Base-by-base conservation (phyloP, 1,140 invertebrate species). In the Leptopilina clavipes region DNA sequence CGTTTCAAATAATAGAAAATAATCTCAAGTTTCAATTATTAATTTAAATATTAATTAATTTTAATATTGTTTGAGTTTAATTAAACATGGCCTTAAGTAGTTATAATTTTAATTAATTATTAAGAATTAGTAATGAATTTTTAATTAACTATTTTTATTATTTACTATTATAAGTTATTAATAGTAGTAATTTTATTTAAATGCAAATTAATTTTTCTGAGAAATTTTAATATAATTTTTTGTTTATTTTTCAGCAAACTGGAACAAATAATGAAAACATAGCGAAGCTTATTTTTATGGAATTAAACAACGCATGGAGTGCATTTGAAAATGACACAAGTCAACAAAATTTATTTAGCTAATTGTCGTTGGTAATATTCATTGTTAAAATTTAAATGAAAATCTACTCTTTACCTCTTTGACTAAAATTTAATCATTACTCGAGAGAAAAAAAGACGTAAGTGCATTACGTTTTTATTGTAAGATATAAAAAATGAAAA, bases 221-320 rank as follows among this genome's bases (percentile, higher is more conserved):
- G 5, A 31, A 74, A 45, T 37, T 52, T 45, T 72, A 75, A 18
- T 48, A 56, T 25, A 56, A 70, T 70, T 72, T 48, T 45, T 74
- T 74, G 31, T 77, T 48, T 45, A 70, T 74, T 43, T 77, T 72
- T 93, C 90, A 97, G 96, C 95, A 97, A 94, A 93, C 94, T 80
- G 97, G 96, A 44, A 97, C 96, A 0, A 92, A 93, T 43, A 96
- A 98, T 86, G 97, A 98, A 90, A 94, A 95, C 82, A 92, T 99
- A 85, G 98, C 99, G 11, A 98, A 98, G 91, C 89, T 98, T 85
- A 98, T 99, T 85, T 99, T 99, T 91, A 98, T 99, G 94, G 98
- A 99, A 91, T 91, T 99, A 79, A 99, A 99, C 91, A 98, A 99
- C 87, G 98, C 98, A 11, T 99, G 98, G 98, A 95, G 94, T 80